phyloP scores from a whole-genome alignment of 2,113 vertebrate species.

The Hyla sarda region DNA sequence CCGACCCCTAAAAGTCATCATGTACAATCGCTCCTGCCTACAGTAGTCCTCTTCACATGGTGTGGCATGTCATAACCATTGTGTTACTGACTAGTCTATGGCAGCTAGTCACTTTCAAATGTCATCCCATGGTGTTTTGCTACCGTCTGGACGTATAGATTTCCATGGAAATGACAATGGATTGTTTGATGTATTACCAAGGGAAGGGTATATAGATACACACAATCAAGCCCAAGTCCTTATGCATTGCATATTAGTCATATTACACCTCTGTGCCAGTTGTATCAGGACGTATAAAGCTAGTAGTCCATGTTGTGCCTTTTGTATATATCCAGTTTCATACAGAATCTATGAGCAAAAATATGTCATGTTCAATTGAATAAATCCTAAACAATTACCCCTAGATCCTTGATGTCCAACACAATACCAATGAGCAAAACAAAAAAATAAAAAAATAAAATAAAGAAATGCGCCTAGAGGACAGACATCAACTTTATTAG shows the following conservation, averaged over 20 bases:
- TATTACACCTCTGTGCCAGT: neutral
- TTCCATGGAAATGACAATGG: neutral
- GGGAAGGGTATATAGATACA: neutral
- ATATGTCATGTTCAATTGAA: too few relatives aligned
- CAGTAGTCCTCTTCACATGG: neutral
- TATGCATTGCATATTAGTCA: neutral
- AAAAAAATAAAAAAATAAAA: too few relatives aligned
- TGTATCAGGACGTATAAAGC: neutral
- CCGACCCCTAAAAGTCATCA: neutral
- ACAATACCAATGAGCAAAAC: too few relatives aligned
- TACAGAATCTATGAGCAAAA: too few relatives aligned
- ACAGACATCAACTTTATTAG: too few relatives aligned
- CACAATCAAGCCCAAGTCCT: neutral
- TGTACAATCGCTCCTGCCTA: neutral
- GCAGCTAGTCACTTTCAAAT: conserved; percentile 5
- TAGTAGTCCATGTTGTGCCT: neutral
- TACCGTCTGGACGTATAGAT: neutral
- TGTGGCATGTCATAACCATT: neutral
- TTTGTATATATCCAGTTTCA: too few relatives aligned
- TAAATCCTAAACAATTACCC: too few relatives aligned
- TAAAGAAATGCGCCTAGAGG: too few relatives aligned
- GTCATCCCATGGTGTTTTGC: neutral
- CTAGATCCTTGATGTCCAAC: too few relatives aligned
- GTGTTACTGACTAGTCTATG: conserved; percentile 8
- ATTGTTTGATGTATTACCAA: neutral